Base-by-base conservation (phyloP, 2,888 invertebrate species). In the Piscicola geometra region DNA sequence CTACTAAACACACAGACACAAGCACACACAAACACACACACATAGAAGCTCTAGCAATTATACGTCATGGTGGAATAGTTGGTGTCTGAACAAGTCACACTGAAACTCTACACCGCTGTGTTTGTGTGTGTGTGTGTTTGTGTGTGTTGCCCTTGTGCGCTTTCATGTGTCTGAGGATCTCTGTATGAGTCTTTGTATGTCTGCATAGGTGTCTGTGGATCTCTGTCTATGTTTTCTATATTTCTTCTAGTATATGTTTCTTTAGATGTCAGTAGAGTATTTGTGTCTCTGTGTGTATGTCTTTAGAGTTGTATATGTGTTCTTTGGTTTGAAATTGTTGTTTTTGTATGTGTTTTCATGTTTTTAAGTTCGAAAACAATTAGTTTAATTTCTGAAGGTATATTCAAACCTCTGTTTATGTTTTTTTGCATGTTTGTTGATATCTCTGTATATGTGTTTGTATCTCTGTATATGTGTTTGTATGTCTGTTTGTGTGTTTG, bases 121-220 rank as follows among this genome's bases (percentile, higher is more conserved):
- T 68, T 32, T 68, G 32, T 68, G 9, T 68, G 69, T 68, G 5
- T 68, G 32, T 9, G 28, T 32, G 76, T 75, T 28, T 75, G 68
- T 68, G 68, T 76, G 68, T 76, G 41, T 41, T 5, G 9, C 9
- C n/a, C 69, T 71, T 35, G 41, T 41, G 41, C 41, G 41, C 68
- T 12, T 73, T 5, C 68, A 12, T 73, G 36, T 71, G 36, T 52
- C 47, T 71, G 41, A 50, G 15, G 50, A 18, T 71, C 41, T 50
- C 52, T 32, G n/a, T 9, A 52, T 64, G 15, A 60, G n/a, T 71
- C 60, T 71, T 33, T 73, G 30, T 73, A 21, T 73, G 28, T 73
- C 64, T 73, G 68, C 60, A 30, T 73, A 28, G 70, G 36, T 71
- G 36, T 52, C 47, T 71, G 41, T 71, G 15, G 50, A 18, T 71